Evolutionary conservation across 2,888 invertebrate genomes (phyloP).

Genomic region (Atethmia centrago): DNA sequence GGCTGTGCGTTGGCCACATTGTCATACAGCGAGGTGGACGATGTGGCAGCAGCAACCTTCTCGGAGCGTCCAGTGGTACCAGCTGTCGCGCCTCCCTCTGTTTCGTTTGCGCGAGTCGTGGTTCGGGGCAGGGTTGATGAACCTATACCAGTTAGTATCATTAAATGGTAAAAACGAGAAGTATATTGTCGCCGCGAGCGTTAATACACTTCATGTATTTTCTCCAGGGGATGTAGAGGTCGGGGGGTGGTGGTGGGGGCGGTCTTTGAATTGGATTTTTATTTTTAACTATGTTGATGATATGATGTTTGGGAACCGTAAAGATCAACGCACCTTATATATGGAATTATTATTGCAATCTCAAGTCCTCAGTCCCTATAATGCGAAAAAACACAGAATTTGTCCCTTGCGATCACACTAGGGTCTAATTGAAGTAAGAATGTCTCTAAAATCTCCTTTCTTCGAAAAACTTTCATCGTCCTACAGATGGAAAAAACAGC

Average conservation of each 20-base stretch:
- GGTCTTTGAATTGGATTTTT: not conserved
- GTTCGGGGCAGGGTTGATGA: constrained; percentile 96
- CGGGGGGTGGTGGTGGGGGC: not conserved
- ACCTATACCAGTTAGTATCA: constrained; percentile 84
- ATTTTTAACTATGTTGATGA: not conserved
- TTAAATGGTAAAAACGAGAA: constrained; percentile 44
- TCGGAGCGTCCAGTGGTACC: constrained; percentile 92
- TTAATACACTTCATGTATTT: constrained; percentile 7
- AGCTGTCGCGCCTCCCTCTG: constrained; percentile 89
- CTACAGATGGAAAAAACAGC: not conserved
- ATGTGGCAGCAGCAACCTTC: constrained; percentile 96
- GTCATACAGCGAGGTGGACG: constrained; percentile 96
- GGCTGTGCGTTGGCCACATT: constrained; percentile 92
- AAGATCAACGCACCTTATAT: constrained; percentile 1
- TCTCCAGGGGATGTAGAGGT: not conserved
- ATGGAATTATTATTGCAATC: constrained; percentile 10
- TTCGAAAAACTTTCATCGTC: not conserved
- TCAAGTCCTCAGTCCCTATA: not conserved
- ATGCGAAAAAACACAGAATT: not conserved
- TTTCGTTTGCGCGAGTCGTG: constrained; percentile 93
- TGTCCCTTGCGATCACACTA: too few species aligned
- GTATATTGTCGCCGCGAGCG: constrained; percentile 11
- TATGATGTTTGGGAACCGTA: not conserved
- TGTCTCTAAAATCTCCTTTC: not conserved
- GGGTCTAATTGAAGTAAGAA: too few species aligned